Base-by-base conservation (phyloP, 1,140 invertebrate species). In the Drosophila erecta region DNA sequence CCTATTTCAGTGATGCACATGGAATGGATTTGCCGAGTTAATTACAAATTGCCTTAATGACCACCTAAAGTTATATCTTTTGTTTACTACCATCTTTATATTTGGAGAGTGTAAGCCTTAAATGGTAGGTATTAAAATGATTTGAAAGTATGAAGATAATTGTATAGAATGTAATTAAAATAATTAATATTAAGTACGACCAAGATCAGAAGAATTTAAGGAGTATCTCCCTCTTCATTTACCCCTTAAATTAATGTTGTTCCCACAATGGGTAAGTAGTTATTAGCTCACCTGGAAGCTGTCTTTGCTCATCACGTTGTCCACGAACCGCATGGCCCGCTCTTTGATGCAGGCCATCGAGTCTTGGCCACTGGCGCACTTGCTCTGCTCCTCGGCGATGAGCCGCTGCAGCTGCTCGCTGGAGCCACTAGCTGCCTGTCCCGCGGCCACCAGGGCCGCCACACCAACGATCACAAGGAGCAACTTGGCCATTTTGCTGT, bases 261-360 rank as follows among this genome's bases (percentile, higher is more conserved):
- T 37, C 11, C 35, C 35, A 0, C 11, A 14, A 37, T 12, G 14
- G 24, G 12, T 10, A 35, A 50, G 24, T 35, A 33, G 7, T 24
- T 1, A 10, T 1, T 43, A n/a, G 85, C 90, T 92, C 93, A 95
- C 96, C 94, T 96, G 95, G 92, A 95, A 96, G 61, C 94, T 95
- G 79, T 96, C 96, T 92, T 96, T 96, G 90, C 95, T 95, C 92
- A 96, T 94, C 76, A 96, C 94, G 86, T 95, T 95, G 90, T 96
- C 95, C 79, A 97, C 92, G 49, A 97, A 94, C 54, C 95, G 95
- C 91, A 96, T 95, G 49, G 96, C 94, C 85, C 96, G 96, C 92
- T 95, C 96, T 92, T 97, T 96, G 92, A 97, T 95, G 93, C 96
- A 97, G 24, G 96, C 94, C 43, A 96, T 94, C 7, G 96, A 95